Percentiles rank a stretch among this genome's conserved stretches.
Conservation (phyloP, 1,140 invertebrate genomes). For the Drosophila arizonae region DNA sequence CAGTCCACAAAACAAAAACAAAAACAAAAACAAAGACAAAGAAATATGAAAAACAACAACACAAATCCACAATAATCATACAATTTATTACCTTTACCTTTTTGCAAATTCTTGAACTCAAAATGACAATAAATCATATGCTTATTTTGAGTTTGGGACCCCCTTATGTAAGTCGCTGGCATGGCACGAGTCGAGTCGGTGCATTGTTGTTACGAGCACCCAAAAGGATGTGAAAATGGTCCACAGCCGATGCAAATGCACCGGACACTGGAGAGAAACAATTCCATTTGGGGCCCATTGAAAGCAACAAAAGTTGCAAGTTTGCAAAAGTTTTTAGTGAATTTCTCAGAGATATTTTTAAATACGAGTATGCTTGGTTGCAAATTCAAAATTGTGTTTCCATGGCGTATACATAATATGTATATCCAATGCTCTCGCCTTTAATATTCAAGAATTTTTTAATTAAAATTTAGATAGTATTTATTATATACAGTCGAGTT, state of each 20-base stretch:
- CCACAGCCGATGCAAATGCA: slow-evolving; percentile 5
- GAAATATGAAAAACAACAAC: neutral
- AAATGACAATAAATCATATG: slow-evolving; percentile 82
- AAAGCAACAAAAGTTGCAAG: slow-evolving; percentile 7
- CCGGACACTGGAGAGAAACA: neutral
- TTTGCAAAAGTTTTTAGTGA: neutral
- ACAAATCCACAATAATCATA: slow-evolving; percentile 77
- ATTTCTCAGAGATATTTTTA: neutral
- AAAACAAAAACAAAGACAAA: neutral
- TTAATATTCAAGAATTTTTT: too few species aligned
- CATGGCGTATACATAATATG: neutral
- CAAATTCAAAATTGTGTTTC: neutral
- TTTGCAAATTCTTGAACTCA: slow-evolving; percentile 77
- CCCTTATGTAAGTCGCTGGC: slow-evolving; percentile 40
- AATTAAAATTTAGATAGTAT: too few species aligned
- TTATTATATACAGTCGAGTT: too few species aligned
- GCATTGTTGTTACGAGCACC: slow-evolving; percentile 44
- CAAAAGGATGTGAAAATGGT: slow-evolving; percentile 40
- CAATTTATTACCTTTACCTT: slow-evolving; percentile 76
- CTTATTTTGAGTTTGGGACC: slow-evolving; percentile 48
- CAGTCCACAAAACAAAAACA: slow-evolving; percentile 4
- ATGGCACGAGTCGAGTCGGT: slow-evolving; percentile 51
- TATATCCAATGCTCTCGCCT: too few species aligned
- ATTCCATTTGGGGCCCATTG: neutral
- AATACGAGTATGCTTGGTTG: neutral